Evolutionary conservation across 1,140 invertebrate species (phyloP).

Genomic region (Magallana gigas): DNA sequence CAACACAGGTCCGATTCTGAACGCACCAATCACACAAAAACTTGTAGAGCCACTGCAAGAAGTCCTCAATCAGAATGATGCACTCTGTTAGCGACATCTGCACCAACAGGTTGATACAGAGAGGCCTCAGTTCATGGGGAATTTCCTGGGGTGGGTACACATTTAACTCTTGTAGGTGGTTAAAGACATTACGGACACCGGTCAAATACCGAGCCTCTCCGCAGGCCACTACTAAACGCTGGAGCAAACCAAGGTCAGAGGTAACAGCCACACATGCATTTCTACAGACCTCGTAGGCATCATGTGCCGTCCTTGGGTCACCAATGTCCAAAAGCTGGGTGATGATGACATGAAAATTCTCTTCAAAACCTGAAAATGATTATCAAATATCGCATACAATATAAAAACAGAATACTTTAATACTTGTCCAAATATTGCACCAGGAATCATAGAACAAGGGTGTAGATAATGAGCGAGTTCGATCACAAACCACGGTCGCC

Average conservation of each 20-base stretch:
- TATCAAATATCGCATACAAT: no score
- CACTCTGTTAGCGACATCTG: background rate
- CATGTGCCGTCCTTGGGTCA: background rate
- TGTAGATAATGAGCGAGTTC: no score
- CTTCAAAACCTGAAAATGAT: constrained; percentile 5
- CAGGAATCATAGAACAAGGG: no score
- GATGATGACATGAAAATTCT: background rate
- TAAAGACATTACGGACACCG: background rate
- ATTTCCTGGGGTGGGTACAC: background rate
- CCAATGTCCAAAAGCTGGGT: background rate
- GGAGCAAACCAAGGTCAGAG: background rate
- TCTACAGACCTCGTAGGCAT: background rate
- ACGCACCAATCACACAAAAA: constrained; percentile 13
- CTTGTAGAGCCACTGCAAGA: background rate
- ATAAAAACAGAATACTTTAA: no score
- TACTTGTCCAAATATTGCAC: no score
- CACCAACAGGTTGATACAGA: background rate
- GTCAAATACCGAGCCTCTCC: background rate
- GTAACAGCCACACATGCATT: background rate
- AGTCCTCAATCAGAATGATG: background rate
- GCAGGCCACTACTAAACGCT: background rate
- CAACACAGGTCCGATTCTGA: background rate
- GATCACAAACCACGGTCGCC: no score
- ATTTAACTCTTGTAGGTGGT: background rate
- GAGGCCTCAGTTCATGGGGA: background rate